Conservation (phyloP, 2,888 invertebrate genomes). For the Ophioninae sp. region DNA sequence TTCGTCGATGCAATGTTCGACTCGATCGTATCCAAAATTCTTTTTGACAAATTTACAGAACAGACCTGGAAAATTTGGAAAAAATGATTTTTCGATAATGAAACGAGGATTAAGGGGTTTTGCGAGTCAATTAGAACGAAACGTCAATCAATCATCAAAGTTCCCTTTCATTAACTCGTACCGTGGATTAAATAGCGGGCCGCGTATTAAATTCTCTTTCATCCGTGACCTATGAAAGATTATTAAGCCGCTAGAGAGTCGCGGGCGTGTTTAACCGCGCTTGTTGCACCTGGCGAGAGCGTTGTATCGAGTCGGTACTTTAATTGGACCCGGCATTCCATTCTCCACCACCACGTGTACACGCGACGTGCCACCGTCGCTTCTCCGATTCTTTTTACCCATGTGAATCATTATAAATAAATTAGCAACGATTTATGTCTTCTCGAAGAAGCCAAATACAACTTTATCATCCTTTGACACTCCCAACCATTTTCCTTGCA, state of each 20-base stretch:
- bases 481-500: background rate
- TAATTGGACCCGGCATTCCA: conserved; percentile 59
- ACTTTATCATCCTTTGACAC: background rate
- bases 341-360: conserved; percentile 34
- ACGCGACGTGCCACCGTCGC: conserved; percentile 15
- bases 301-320: conserved; percentile 40
- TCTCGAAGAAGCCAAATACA: conserved; percentile 2
- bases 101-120: background rate
- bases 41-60: no score
- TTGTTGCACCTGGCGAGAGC: conserved; percentile 53
- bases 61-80: background rate
- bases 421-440: conserved; percentile 4
- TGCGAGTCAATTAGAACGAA: background rate
- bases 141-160: conserved; percentile 25
- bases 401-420: conserved; percentile 33
- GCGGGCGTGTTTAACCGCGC: conserved; percentile 9
- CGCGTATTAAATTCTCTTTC: conserved; percentile 26
- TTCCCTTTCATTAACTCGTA: conserved; percentile 6
- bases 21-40: no score
- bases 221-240: conserved; percentile 18
- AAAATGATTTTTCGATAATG: background rate
- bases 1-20: no score
- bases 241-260: conserved; percentile 42
- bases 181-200: conserved; percentile 12
- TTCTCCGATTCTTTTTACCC: conserved; percentile 13